Evolutionary conservation across 2,113 vertebrate species (phyloP).

Genomic region (Corythornis madagascariensis): DNA sequence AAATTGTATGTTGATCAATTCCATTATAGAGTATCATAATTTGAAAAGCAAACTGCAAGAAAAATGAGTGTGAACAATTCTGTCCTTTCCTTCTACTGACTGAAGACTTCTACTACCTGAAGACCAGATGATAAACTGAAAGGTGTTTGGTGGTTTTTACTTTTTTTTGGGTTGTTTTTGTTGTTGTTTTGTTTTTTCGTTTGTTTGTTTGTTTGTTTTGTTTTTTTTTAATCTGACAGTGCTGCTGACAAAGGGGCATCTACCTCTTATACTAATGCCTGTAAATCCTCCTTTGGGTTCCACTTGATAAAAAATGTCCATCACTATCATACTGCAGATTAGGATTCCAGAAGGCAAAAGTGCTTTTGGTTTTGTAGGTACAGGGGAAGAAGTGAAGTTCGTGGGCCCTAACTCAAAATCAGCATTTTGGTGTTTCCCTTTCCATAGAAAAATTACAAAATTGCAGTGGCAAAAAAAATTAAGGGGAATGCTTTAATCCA

Average conservation of each 20-base stretch:
- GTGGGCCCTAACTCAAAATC: not conserved
- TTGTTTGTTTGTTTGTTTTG: not conserved
- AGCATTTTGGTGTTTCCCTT: not conserved
- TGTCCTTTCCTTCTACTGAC: not conserved
- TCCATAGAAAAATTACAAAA: not conserved
- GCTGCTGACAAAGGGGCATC: not conserved
- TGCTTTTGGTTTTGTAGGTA: not conserved
- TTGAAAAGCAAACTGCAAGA: not conserved
- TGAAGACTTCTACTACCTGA: not conserved
- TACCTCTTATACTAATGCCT: not conserved
- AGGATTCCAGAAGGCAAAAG: not conserved
- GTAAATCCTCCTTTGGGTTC: not conserved
- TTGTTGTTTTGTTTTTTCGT: not conserved
- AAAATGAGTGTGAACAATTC: not conserved
- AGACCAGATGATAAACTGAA: not conserved
- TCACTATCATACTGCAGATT: not conserved
- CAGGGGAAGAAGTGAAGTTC: not conserved
- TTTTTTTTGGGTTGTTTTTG: no score
- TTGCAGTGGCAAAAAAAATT: not conserved
- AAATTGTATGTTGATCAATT: not conserved
- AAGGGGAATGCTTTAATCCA: not conserved
- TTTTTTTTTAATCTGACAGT: not conserved
- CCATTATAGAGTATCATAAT: not conserved
- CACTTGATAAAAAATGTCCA: not conserved
- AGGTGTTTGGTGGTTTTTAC: not conserved